A percentile compares a stretch with the other conserved stretches of the same genome.
phyloP scores from a whole-genome alignment of 2,113 vertebrate genomes.

The Anas platyrhynchos region DNA sequence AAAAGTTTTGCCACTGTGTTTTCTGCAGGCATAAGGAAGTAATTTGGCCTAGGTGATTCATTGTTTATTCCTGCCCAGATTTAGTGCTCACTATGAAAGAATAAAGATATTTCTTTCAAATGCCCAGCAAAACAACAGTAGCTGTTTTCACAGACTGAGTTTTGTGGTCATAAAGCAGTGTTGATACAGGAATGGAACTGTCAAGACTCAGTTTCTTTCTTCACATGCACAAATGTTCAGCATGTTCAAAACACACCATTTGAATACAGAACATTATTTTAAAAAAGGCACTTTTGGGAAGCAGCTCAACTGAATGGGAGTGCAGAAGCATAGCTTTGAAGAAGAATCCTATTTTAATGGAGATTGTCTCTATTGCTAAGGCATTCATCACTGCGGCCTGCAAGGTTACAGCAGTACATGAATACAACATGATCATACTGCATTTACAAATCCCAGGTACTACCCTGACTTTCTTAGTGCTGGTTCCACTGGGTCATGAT shows the following conservation, averaged over 20 bases:
- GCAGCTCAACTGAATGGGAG: neutral
- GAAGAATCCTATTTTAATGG: neutral
- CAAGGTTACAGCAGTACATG: neutral
- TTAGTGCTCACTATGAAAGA: neutral
- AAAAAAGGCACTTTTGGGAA: neutral
- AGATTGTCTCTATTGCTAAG: neutral
- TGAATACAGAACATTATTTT: neutral
- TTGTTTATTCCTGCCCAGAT: constrained; percentile 2
- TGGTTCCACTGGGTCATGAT: neutral
- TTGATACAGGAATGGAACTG: neutral
- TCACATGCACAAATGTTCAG: neutral
- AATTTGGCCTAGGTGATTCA: constrained; percentile 26
- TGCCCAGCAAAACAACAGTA: neutral
- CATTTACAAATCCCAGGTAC: neutral
- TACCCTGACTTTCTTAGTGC: neutral
- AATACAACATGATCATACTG: neutral
- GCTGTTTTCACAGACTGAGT: neutral
- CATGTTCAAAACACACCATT: neutral
- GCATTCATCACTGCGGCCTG: neutral
- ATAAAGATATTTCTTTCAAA: neutral
- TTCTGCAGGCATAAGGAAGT: constrained; percentile 21
- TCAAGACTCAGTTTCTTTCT: neutral
- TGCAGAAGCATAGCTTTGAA: neutral
- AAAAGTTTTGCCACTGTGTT: neutral
- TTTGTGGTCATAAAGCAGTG: neutral